A percentile compares a stretch with the other conserved stretches of the same genome.
Evolutionary conservation across 92 coral and sea anemone species (phyloP).

Genomic region (Porites divaricata): DNA sequence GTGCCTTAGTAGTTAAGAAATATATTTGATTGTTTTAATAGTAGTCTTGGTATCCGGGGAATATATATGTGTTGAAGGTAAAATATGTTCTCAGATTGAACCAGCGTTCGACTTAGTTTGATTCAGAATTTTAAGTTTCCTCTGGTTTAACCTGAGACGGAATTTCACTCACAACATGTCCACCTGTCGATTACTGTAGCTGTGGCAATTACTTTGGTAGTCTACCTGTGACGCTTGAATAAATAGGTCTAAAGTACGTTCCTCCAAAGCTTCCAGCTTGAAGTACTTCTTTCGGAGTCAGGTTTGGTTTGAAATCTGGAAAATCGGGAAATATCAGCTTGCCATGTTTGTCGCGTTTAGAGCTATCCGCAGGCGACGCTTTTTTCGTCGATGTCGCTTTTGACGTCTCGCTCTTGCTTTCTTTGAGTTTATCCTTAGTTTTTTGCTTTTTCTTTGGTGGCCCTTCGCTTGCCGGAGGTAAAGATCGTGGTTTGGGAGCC

Average conservation of each 20-base stretch:
- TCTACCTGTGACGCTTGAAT: conserved; percentile 77
- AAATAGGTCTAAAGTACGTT: conserved; percentile 79
- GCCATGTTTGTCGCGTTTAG: conserved; percentile 74
- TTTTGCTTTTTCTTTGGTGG: conserved; percentile 18
- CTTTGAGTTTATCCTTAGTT: neutral
- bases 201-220: neutral
- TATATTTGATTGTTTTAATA: too few species aligned
- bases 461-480: neutral
- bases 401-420: neutral
- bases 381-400: neutral
- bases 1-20: too few species aligned
- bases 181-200: too few species aligned
- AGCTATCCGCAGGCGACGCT: neutral
- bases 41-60: too few species aligned
- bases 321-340: conserved; percentile 74
- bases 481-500: conserved; percentile 24
- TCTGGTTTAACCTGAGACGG: too few species aligned
- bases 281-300: conserved; percentile 85
- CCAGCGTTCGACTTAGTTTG: too few species aligned
- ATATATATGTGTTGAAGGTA: too few species aligned
- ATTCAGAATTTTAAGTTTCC: too few species aligned
- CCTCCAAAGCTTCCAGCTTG: conserved; percentile 93
- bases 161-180: too few species aligned
- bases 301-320: conserved; percentile 83
- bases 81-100: too few species aligned